Evolutionary conservation across 1,140 invertebrate genomes (phyloP).

Genomic region (Zaprionus lachaisei): DNA sequence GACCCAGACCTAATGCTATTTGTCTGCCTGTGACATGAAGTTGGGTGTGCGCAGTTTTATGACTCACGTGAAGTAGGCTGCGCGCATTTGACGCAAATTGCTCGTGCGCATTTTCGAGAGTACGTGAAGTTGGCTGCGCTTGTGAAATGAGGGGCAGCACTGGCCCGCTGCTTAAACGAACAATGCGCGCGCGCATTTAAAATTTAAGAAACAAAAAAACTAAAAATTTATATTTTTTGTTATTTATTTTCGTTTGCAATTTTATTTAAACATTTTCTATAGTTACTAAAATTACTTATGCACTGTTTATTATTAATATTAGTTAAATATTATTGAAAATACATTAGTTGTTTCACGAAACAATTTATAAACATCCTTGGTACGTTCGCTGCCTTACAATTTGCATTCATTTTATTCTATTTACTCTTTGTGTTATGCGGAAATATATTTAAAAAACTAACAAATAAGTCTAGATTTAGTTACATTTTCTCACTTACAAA

Average conservation of each 20-base stretch:
- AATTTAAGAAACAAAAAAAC: not conserved
- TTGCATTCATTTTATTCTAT: constrained; percentile 45
- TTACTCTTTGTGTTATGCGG: constrained; percentile 60
- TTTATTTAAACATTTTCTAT: constrained; percentile 84
- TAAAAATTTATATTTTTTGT: constrained; percentile 45
- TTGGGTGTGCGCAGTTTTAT: not conserved
- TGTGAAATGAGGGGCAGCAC: not conserved
- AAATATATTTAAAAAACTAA: constrained; percentile 77
- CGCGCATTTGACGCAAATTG: not conserved
- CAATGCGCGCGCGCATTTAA: not conserved
- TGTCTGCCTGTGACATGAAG: constrained; percentile 6
- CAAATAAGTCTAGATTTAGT: constrained; percentile 82
- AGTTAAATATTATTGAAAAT: constrained; percentile 83
- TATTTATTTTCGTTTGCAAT: constrained; percentile 83
- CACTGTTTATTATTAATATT: constrained; percentile 81
- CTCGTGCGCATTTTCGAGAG: not conserved
- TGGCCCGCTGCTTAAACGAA: not conserved
- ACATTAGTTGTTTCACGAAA: constrained; percentile 82
- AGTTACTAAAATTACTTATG: constrained; percentile 84
- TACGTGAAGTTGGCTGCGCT: constrained; percentile 28
- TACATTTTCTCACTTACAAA: constrained; percentile 75
- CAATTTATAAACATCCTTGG: constrained; percentile 82
- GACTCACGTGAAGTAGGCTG: constrained; percentile 27
- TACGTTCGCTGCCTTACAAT: constrained; percentile 67
- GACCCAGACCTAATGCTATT: constrained; percentile 10